phyloP scores from a whole-genome alignment of 2,113 vertebrate genomes.

The Osmerus eperlanus region DNA sequence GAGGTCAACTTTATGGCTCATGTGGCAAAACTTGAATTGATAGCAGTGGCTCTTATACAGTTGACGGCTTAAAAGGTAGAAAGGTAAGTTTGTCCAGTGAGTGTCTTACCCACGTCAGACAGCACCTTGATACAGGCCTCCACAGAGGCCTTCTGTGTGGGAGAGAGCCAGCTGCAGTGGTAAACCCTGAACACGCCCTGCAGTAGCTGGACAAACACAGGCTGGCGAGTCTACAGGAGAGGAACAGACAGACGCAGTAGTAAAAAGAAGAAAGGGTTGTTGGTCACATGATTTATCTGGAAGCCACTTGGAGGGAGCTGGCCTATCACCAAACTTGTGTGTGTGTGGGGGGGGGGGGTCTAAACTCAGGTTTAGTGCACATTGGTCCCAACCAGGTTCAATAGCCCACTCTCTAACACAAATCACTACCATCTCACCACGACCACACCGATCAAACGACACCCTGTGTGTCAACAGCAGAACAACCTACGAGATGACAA shows the following conservation, averaged over 20 bases:
- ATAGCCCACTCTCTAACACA: slow-evolving; percentile 20
- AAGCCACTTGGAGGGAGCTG: neutral
- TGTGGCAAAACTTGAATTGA: too few relatives aligned
- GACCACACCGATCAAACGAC: slow-evolving; percentile 51
- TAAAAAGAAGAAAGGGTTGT: neutral
- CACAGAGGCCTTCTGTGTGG: slow-evolving; percentile 92
- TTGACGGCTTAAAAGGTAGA: too few relatives aligned
- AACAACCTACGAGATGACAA: slow-evolving; percentile 49
- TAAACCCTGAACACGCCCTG: slow-evolving; percentile 96
- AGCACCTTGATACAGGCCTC: slow-evolving; percentile 96
- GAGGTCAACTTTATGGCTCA: too few relatives aligned
- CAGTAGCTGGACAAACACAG: slow-evolving; percentile 94
- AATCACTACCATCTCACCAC: slow-evolving; percentile 23
- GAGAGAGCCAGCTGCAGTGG: slow-evolving; percentile 93
- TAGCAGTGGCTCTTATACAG: too few relatives aligned
- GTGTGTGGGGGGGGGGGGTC: too few relatives aligned
- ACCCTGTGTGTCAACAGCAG: slow-evolving; percentile 58
- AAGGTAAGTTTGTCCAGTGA: too few relatives aligned
- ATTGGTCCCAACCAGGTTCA: slow-evolving; percentile 26
- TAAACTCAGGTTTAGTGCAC: neutral
- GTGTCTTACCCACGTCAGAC: slow-evolving; percentile 93
- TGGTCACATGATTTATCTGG: neutral
- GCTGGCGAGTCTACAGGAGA: slow-evolving; percentile 88
- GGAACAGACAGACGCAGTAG: neutral
- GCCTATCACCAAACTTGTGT: neutral